Percentiles rank a stretch among this genome's conserved stretches.
phyloP scores from a whole-genome alignment of 1,140 invertebrate genomes.

The Ceratoteleas bidentatus region DNA sequence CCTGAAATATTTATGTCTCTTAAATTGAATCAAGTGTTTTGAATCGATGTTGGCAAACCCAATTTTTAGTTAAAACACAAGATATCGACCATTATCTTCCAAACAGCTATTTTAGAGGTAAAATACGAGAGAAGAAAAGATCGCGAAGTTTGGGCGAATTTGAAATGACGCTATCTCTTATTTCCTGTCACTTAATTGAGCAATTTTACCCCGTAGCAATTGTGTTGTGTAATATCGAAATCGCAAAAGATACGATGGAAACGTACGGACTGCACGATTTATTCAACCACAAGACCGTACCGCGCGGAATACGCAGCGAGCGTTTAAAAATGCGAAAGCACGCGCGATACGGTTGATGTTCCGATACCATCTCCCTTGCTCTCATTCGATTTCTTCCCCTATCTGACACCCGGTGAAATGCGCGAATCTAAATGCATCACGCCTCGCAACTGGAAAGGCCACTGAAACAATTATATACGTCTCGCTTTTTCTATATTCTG shows the following conservation, averaged over 20 bases:
- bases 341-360: slow-evolving; percentile 65
- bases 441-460: slow-evolving; percentile 6
- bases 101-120: too few relatives aligned
- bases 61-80: too few relatives aligned
- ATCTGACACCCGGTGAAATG: slow-evolving; percentile 28
- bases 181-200: slow-evolving; percentile 20
- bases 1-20: too few relatives aligned
- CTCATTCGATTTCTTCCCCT: slow-evolving; percentile 51
- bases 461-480: slow-evolving; percentile 29
- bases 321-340: slow-evolving; percentile 70
- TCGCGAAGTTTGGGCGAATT: neutral
- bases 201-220: slow-evolving; percentile 12
- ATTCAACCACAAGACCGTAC: slow-evolving; percentile 17
- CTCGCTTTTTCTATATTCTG: slow-evolving; percentile 4
- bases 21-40: too few relatives aligned
- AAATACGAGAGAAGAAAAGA: neutral
- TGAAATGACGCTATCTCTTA: neutral
- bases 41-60: too few relatives aligned
- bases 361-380: slow-evolving; percentile 38
- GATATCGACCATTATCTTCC: too few relatives aligned
- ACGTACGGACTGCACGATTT: slow-evolving; percentile 25
- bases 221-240: slow-evolving; percentile 17
- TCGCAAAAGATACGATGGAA: slow-evolving; percentile 27
- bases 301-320: slow-evolving; percentile 35
- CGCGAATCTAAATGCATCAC: slow-evolving; percentile 12